Conservation (phyloP, 2,888 invertebrate genomes). For the Noctua comes region DNA sequence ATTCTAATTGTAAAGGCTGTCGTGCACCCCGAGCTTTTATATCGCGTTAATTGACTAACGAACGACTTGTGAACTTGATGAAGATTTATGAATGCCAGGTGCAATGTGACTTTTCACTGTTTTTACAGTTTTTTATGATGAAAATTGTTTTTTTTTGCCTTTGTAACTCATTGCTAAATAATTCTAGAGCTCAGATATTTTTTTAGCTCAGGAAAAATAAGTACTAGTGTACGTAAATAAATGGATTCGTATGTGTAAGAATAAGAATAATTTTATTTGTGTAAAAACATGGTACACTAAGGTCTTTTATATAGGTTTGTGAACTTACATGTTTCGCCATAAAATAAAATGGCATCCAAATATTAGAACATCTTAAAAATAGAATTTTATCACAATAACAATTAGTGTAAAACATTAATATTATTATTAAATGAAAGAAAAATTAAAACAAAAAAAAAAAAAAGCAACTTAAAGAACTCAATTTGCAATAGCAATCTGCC, state of each 20-base stretch:
- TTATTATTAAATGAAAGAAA: too few relatives aligned
- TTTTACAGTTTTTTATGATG: background rate
- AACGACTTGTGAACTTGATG: slow-evolving; percentile 27
- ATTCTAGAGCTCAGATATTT: background rate
- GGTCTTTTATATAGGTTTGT: too few relatives aligned
- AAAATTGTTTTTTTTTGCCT: background rate
- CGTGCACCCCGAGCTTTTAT: background rate
- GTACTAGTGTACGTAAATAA: background rate
- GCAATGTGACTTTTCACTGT: background rate
- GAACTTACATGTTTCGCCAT: too few relatives aligned
- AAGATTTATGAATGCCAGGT: slow-evolving; percentile 17
- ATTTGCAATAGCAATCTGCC: background rate
- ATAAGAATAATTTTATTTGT: too few relatives aligned
- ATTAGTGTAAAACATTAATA: too few relatives aligned
- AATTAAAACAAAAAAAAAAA: too few relatives aligned
- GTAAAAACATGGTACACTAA: too few relatives aligned
- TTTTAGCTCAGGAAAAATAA: background rate
- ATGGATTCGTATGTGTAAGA: background rate
- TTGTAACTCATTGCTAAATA: background rate
- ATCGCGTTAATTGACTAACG: slow-evolving; percentile 24
- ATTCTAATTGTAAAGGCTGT: background rate
- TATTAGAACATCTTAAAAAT: too few relatives aligned
- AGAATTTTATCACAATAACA: too few relatives aligned
- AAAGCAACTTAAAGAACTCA: too few relatives aligned
- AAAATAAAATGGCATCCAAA: too few relatives aligned